phyloP scores from a whole-genome alignment of 2,797 vertebrate species.

The Anisognathus igniventris region DNA sequence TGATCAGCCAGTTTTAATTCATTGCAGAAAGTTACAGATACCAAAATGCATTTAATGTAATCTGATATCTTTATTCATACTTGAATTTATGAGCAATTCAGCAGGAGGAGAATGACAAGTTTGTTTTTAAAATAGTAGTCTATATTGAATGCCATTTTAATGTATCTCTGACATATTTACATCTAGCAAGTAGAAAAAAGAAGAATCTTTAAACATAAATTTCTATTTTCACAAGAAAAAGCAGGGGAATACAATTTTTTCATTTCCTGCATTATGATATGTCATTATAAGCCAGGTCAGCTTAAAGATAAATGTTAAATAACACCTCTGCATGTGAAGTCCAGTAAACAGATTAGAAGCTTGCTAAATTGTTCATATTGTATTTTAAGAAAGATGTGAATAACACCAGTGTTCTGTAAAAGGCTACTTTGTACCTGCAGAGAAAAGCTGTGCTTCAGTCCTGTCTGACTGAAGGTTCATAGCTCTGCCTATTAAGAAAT shows the following conservation, averaged over 20 bases:
- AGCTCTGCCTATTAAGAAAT: background rate
- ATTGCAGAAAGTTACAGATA: slow-evolving; percentile 86
- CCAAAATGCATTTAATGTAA: slow-evolving; percentile 91
- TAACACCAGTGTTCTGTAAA: background rate
- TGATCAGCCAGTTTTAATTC: slow-evolving; percentile 93
- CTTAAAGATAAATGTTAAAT: slow-evolving; percentile 46
- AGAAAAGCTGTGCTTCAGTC: background rate
- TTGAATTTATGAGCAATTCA: slow-evolving; percentile 85
- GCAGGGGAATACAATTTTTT: slow-evolving; percentile 42
- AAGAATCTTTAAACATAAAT: slow-evolving; percentile 63
- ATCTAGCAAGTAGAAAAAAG: slow-evolving; percentile 61
- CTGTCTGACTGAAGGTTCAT: background rate
- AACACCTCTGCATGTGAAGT: slow-evolving; percentile 31
- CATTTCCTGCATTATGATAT: slow-evolving; percentile 34
- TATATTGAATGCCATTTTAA: slow-evolving; percentile 70
- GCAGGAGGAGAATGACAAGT: slow-evolving; percentile 78
- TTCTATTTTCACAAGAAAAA: slow-evolving; percentile 51
- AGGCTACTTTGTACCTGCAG: background rate
- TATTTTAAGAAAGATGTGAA: slow-evolving; percentile 15
- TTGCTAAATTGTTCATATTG: background rate
- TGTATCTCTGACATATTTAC: slow-evolving; percentile 72
- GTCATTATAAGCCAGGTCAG: slow-evolving; percentile 35
- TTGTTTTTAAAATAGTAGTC: slow-evolving; percentile 82
- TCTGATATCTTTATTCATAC: slow-evolving; percentile 88
- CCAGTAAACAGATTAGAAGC: slow-evolving; percentile 39